phyloP scores from a whole-genome alignment of 2,113 vertebrate genomes.

The Megaceryle maxima region DNA sequence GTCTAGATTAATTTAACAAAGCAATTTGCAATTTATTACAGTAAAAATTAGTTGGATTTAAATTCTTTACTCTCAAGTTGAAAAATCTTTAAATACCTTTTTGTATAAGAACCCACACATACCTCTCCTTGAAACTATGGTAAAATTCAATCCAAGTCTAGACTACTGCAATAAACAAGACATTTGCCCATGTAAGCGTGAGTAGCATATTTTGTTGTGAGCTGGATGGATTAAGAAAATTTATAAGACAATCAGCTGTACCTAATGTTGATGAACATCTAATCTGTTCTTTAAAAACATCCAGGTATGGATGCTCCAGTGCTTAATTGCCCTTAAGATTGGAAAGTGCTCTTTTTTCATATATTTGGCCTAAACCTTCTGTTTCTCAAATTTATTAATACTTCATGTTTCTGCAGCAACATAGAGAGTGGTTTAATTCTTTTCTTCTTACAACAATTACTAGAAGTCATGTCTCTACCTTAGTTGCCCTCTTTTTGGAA shows the following conservation, averaged over 20 bases:
- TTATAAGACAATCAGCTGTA: not conserved
- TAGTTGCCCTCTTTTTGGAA: not conserved
- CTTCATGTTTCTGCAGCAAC: not conserved
- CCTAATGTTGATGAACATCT: not conserved
- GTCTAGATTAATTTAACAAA: not conserved
- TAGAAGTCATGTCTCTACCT: not conserved
- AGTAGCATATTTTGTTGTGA: not conserved
- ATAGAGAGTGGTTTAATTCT: not conserved
- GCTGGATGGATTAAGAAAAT: not conserved
- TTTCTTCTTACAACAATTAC: not conserved
- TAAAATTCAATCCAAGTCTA: not conserved
- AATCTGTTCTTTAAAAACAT: not conserved
- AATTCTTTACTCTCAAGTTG: not conserved
- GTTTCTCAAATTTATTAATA: not conserved
- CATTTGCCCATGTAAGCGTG: not conserved
- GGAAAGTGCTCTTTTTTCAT: accelerated
- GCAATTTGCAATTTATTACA: not conserved
- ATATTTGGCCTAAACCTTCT: not conserved
- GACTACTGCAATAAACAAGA: not conserved
- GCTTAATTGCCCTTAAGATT: not conserved
- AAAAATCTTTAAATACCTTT: not conserved
- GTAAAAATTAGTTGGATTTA: not conserved
- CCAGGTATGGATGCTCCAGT: not conserved
- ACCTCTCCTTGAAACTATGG: not conserved
- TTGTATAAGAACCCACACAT: not conserved